A percentile compares a stretch with the other conserved stretches of the same genome.
Evolutionary conservation across 2,888 invertebrate species (phyloP).

Genomic region (Euzophera pinguis): DNA sequence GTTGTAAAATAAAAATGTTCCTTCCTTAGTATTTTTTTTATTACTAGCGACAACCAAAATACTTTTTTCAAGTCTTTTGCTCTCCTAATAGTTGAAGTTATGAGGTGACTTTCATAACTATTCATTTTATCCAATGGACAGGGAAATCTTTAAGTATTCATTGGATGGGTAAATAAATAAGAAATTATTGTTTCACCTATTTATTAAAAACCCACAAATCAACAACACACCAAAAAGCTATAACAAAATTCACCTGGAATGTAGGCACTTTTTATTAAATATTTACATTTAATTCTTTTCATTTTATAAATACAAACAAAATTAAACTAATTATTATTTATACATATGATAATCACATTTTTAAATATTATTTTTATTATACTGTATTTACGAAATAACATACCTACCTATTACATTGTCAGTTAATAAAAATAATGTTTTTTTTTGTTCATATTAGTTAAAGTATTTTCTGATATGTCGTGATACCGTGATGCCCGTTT

Average conservation of each 20-base stretch:
- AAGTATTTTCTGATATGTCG: constrained; percentile 26
- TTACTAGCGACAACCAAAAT: constrained; percentile 22
- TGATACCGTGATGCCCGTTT: constrained; percentile 10
- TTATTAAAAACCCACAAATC: constrained; percentile 45
- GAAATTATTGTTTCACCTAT: constrained; percentile 29
- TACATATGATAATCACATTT: neutral
- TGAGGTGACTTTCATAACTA: no score
- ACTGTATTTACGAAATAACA: no score
- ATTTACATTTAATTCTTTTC: constrained; percentile 23
- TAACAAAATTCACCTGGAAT: constrained; percentile 63
- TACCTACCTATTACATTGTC: no score
- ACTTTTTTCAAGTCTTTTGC: neutral
- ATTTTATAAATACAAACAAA: neutral
- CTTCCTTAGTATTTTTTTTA: constrained; percentile 41
- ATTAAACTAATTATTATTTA: neutral
- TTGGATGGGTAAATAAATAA: neutral
- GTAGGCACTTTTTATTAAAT: constrained; percentile 65
- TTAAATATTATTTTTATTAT: no score
- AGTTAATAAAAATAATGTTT: no score
- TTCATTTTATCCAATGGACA: no score
- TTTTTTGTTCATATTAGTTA: no score
- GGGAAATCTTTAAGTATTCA: no score
- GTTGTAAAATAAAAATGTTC: constrained; percentile 67
- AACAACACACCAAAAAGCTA: constrained; percentile 45
- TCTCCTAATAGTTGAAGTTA: no score